These are phyloP conservation scores for Tachypleus tridentatus DNA, from an alignment of 1,140 invertebrate genomes.

Conservation along the genomic window DNA sequence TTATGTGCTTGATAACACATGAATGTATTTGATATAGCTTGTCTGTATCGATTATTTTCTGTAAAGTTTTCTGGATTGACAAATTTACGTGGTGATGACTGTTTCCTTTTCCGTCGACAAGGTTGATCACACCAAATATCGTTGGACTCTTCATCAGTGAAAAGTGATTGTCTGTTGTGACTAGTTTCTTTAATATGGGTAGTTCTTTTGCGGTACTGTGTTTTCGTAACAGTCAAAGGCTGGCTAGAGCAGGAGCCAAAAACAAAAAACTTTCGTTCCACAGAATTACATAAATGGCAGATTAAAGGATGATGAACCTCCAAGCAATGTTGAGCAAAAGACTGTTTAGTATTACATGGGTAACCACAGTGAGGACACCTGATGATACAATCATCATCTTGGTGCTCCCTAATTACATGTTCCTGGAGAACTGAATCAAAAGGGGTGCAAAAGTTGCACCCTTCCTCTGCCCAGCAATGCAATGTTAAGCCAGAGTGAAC, in stretches of 20 bases:
- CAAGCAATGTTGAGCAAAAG: slow-evolving; percentile 15
- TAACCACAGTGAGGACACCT: slow-evolving; percentile 34
- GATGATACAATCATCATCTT: slow-evolving; percentile 26
- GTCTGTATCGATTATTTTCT: no score
- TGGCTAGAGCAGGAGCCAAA: not conserved
- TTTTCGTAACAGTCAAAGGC: no score
- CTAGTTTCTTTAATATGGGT: no score
- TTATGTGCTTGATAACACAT: no score
- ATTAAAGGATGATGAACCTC: slow-evolving; percentile 13
- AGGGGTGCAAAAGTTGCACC: slow-evolving; percentile 28
- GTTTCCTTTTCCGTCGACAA: no score
- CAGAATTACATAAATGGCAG: slow-evolving; percentile 13
- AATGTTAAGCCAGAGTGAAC: slow-evolving; percentile 34
- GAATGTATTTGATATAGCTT: no score
- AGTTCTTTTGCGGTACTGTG: no score
- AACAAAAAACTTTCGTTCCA: slow-evolving; percentile 17
- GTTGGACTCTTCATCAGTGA: no score
- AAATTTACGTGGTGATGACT: no score
- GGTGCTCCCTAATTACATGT: slow-evolving; percentile 28
- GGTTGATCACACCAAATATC: no score
- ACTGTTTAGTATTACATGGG: slow-evolving; percentile 11
- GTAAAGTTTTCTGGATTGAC: no score
- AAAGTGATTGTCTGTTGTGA: no score
- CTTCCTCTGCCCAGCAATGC: slow-evolving; percentile 29
- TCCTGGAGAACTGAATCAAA: slow-evolving; percentile 28